Conservation (phyloP, 2,888 invertebrate species). For the Aphodius granarius region DNA sequence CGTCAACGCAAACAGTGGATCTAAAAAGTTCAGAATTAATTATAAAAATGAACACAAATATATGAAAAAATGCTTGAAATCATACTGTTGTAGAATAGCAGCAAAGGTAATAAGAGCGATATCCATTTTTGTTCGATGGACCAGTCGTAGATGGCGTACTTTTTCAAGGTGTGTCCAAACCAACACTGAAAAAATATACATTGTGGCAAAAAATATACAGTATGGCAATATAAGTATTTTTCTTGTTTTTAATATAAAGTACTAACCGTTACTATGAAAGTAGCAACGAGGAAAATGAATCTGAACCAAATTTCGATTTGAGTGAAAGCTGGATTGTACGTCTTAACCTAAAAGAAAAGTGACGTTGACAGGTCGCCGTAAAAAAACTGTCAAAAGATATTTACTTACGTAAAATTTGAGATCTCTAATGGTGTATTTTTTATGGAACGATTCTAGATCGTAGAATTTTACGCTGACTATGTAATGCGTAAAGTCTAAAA, state of each 20-base stretch:
- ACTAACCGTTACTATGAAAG: constrained; percentile 86
- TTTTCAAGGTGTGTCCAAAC: constrained; percentile 87
- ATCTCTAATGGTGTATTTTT: constrained; percentile 80
- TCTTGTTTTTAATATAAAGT: neutral
- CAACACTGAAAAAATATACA: constrained; percentile 72
- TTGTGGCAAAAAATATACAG: constrained; percentile 10
- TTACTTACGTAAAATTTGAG: constrained; percentile 82
- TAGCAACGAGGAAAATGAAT: constrained; percentile 85
- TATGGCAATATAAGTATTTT: constrained; percentile 4
- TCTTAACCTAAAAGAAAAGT: constrained; percentile 79
- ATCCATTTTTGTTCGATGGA: constrained; percentile 98
- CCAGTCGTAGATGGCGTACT: constrained; percentile 90
- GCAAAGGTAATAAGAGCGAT: constrained; percentile 80
- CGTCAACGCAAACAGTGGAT: constrained; percentile 91
- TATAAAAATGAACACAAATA: neutral
- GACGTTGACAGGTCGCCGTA: constrained; percentile 7
- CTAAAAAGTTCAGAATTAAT: constrained; percentile 58
- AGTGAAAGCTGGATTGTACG: constrained; percentile 94
- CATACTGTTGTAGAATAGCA: constrained; percentile 91
- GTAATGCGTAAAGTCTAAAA: constrained; percentile 86
- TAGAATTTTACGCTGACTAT: constrained; percentile 82
- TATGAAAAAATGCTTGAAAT: constrained; percentile 27
- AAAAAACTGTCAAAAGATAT: constrained; percentile 19
- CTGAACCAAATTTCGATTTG: constrained; percentile 98
- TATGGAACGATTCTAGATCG: constrained; percentile 82